Conservation (phyloP, 2,797 vertebrate species). For the Sebastes taczanowskii region DNA sequence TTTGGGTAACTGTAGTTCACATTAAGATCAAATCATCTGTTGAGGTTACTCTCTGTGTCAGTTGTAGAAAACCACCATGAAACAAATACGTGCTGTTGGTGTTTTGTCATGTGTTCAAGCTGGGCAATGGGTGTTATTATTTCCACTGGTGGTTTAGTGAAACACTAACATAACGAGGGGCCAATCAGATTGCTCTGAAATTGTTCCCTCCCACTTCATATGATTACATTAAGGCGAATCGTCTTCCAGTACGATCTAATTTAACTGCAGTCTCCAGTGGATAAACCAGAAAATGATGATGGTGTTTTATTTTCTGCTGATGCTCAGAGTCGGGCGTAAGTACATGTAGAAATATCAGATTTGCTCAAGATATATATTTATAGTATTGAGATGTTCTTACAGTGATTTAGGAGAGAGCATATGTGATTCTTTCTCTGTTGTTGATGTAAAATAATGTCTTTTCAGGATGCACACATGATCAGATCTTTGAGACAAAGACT, state of each 20-base stretch:
- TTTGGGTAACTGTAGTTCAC: too few relatives aligned
- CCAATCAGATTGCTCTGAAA: slow-evolving; percentile 31
- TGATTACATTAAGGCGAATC: not conserved
- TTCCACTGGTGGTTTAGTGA: too few relatives aligned
- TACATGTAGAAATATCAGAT: not conserved
- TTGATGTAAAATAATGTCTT: not conserved
- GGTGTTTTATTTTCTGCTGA: not conserved
- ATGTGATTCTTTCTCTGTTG: not conserved
- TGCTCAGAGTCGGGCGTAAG: not conserved
- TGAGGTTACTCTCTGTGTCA: too few relatives aligned
- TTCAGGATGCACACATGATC: slow-evolving; percentile 8
- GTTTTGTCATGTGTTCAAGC: too few relatives aligned
- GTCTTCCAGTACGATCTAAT: not conserved
- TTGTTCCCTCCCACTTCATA: slow-evolving; percentile 27
- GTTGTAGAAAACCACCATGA: too few relatives aligned
- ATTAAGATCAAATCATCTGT: too few relatives aligned
- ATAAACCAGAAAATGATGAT: not conserved
- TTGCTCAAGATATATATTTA: not conserved
- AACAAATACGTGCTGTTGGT: too few relatives aligned
- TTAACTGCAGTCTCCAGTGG: too few relatives aligned
- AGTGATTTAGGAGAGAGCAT: not conserved
- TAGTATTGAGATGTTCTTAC: too few relatives aligned
- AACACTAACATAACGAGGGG: not conserved
- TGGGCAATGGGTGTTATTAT: too few relatives aligned
- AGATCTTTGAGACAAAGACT: not conserved